phyloP scores from a whole-genome alignment of 2,113 vertebrate genomes.

The Spea bombifrons region DNA sequence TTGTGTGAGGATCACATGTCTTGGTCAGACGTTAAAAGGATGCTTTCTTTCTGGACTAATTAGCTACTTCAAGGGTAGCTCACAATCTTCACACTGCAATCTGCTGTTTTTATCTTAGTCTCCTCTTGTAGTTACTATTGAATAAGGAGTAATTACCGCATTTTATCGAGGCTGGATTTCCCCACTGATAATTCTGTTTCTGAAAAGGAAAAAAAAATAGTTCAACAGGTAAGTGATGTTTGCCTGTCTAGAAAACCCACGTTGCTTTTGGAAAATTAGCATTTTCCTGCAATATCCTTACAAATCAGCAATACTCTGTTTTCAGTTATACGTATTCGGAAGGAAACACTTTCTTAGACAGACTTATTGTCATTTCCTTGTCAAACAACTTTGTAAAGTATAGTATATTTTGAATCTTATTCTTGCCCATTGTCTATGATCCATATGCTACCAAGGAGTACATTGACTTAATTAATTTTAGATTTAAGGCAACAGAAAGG shows the following conservation, averaged over 20 bases:
- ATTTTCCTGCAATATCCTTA: slow-evolving; percentile 14
- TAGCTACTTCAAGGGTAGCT: not conserved
- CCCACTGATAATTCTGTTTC: not conserved
- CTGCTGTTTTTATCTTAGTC: not conserved
- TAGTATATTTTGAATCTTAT: slow-evolving; percentile 60
- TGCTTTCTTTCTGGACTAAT: not conserved
- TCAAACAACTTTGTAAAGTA: slow-evolving; percentile 45
- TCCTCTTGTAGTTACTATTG: not conserved
- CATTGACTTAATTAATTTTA: slow-evolving; percentile 68
- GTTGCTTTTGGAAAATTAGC: slow-evolving; percentile 13
- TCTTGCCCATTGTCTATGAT: slow-evolving; percentile 57
- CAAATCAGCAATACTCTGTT: slow-evolving; percentile 14
- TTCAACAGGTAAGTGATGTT: slow-evolving; percentile 4
- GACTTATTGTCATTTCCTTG: slow-evolving; percentile 44
- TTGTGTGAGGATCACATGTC: not conserved
- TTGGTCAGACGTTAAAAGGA: not conserved
- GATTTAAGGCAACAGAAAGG: slow-evolving; percentile 67
- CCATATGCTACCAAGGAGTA: slow-evolving; percentile 57
- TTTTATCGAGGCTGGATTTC: not conserved
- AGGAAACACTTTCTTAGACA: slow-evolving; percentile 33
- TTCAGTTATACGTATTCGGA: slow-evolving; percentile 18
- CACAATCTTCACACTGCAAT: not conserved
- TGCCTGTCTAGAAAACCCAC: not conserved
- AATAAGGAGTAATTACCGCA: not conserved
- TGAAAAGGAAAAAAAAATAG: not conserved